Base-by-base conservation (phyloP, 2,888 invertebrate species). In the Eledona agricola region DNA sequence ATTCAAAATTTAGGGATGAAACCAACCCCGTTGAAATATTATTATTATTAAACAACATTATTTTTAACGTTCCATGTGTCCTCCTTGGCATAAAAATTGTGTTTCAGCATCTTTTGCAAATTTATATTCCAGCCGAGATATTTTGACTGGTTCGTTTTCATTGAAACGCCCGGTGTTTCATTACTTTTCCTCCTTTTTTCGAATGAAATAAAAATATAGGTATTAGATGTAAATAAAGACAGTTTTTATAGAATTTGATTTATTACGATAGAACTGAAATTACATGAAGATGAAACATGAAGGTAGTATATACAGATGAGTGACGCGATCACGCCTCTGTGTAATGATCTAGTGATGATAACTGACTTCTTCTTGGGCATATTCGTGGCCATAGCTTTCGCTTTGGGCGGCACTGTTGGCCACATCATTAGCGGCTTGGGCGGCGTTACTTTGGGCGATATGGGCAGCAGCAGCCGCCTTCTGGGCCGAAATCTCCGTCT, bases 391-490 rank as follows among this genome's bases (percentile, higher is more conserved):
- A 5, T 16, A 15, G 4, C 34, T 1, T 12, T 51, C 51, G 9
- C 12, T 20, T 20, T 38, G 32, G 1, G 51, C 56, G 11, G 57
- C 57, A 23, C 51, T 57, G 16, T 4, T 42, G 6, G 50, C 55
- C 1, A 58, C 58, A 16, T 50, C 60, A 1, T 83, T 82, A 1
- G 85, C 87, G 1, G 86, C 88, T 16, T 83, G 83, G 0, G 85
- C 86, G 0, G 87, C 87, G 70, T 86, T 87, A 29, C 83, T 83
- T 62, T 87, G 87, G 0, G 88, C 87, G 57, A 83, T 81, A 62
- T 86, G 85, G 0, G 86, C 88, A 0, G 84, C 79, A 45, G 82
- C 80, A 76, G 79, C 78, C 10, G 84, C 85, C 64, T 86, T 85
- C 40, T 83, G 77, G 0, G 88, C 84, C 3, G 87, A 85, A 0